phyloP scores from a whole-genome alignment of 2,113 vertebrate genomes.

The Corythaixoides concolor region DNA sequence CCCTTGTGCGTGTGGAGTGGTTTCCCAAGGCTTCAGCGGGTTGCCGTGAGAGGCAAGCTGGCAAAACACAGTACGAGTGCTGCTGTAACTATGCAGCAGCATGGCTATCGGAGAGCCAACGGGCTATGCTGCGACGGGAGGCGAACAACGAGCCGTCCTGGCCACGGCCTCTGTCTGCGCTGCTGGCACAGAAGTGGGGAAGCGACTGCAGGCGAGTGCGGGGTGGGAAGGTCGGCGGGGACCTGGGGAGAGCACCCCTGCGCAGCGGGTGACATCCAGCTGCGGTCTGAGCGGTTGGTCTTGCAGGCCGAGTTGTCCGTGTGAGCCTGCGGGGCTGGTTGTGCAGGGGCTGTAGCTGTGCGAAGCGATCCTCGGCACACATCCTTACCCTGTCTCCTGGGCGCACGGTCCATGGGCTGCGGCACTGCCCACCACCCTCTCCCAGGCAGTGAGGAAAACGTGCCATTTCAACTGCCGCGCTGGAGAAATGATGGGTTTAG shows the following conservation, averaged over 20 bases:
- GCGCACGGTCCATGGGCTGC: accelerated
- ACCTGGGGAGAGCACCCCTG: background rate
- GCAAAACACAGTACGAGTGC: background rate
- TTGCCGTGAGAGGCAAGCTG: background rate
- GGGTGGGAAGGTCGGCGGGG: background rate
- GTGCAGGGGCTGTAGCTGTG: background rate
- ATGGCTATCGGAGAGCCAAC: background rate
- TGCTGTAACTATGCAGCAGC: background rate
- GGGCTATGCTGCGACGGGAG: background rate
- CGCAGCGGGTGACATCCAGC: background rate
- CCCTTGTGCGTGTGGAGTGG: accelerated
- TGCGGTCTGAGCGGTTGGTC: background rate
- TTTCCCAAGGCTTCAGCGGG: background rate
- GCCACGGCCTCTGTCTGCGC: accelerated
- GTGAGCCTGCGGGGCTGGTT: background rate
- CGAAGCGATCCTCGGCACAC: accelerated
- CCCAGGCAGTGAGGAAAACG: accelerated
- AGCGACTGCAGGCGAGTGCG: accelerated
- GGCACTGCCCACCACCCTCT: background rate
- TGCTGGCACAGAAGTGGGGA: background rate
- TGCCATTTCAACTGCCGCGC: background rate
- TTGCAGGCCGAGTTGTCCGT: accelerated
- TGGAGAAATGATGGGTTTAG: background rate
- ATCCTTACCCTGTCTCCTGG: accelerated
- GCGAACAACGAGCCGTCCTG: accelerated